Base-by-base conservation (phyloP, 2,113 vertebrate genomes). In the Cyphomyrus discorhynchus region DNA sequence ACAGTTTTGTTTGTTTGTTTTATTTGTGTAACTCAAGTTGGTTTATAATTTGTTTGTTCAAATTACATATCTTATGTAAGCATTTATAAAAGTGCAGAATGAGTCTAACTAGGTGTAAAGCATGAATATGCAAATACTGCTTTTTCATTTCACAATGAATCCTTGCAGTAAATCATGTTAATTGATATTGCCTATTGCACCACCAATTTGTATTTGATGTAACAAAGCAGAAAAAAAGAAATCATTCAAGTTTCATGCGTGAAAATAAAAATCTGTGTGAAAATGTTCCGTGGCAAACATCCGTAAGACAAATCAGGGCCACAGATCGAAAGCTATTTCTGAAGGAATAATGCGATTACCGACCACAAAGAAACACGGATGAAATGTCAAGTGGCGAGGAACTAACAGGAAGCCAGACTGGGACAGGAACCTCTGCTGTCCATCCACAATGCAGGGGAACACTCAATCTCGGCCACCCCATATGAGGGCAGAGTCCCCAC, bases 381-480 rank as follows among this genome's bases (percentile, higher is more conserved):
- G 86, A 87, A 87, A 87, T 87, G 86, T 87, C 50, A 87, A 87
- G 86, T 87, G 50, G 46, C 1, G 0, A 87, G 50, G 11, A 50
- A 24, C 85, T 31, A 52, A 35, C 47, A 52, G 85, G 49, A 86
- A 31, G 27, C 5, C n/a, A 86, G n/a, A 15, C n/a, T 2, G 2
- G n/a, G 9, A 47, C 6, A 31, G 35, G 39, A 85, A 2, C 9
- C 31, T 52, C 11, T 52, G n/a, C 85, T 31, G 15, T 87, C 49
- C n/a, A 50, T 53, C 49, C 50, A 13, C 50, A 39, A 5, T 87
- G 3, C 86, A 87, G 10, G 70, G 4, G 70, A 31, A 77, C 35
- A 17, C 2, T 35, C 13, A 42, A 80, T 42, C 35, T 6, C 31
- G 3, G 4, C 45, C 45, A 24, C 6, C 9, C 83, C 46, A 27